Base-by-base conservation (phyloP, 2,888 invertebrate species). In the Steinernema carpocapsae region DNA sequence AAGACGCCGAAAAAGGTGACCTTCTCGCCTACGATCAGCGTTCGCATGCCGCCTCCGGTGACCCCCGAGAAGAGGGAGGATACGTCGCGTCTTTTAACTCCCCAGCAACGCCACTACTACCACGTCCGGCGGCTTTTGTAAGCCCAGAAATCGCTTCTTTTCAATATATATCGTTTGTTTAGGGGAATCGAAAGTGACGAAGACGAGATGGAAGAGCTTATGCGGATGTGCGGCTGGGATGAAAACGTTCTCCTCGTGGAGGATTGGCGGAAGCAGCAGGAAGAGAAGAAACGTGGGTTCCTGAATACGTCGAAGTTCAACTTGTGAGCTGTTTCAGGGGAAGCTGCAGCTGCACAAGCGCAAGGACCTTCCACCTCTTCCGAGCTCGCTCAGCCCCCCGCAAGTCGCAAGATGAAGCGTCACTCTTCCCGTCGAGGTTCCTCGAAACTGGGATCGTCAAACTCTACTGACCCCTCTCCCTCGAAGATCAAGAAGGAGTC, bases 1-100 rank as follows among this genome's bases (percentile, higher is more conserved):
- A 56, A 56, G 56, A 56, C n/a, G 12, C 29, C 32, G 26, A 64
- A 64, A 32, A 64, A 64, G 37, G 64, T 64, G 37, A 64, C 64
- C 29, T 64, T 22, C 17, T 64, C 64, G 17, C 29, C 64, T 2
- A 32, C 64, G 29, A 17, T 64, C 29, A 64, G 64, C 64, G 37
- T 64, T 14, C 24, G 24, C 52, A 52, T 52, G 52, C 19, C 24
- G 10, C 22, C 19, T 10, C 17, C 17, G 17, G 22, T 22, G 22
- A 12, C 37, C 17, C 29, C 17, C 10, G 64, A 26, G 64, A 26
- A 37, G 17, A 26, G 12, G 12, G 22, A 2, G 24, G 24, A n/a
- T 19, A 48, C 48, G 24, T 24, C 52, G 52, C 12, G 2, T 22
- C 22, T 19, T 12, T 19, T 48, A n/a, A 22, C 52, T 12, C 24